Evolutionary conservation across 2,797 vertebrate species (phyloP).

Genomic region (Chelonia mydas): DNA sequence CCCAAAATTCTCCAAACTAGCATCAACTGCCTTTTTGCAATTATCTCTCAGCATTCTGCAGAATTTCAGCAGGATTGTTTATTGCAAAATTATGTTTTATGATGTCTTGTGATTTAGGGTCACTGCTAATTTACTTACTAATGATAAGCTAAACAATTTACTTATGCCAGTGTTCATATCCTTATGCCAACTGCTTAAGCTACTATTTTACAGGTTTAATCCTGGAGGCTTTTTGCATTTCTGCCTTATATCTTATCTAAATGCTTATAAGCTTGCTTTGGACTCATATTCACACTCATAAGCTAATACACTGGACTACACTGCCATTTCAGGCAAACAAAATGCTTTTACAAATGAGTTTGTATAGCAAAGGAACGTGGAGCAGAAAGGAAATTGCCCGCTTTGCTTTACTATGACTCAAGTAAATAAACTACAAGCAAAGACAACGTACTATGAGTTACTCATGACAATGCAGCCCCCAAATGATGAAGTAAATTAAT

Average conservation of each 20-base stretch:
- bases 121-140: background rate
- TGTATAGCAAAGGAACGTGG: slow-evolving; percentile 28
- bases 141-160: background rate
- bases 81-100: background rate
- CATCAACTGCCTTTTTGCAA: background rate
- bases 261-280: background rate
- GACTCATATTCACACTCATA: background rate
- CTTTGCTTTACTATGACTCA: slow-evolving; percentile 28
- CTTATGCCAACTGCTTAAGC: background rate
- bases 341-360: slow-evolving; percentile 59
- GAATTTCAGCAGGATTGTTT: background rate
- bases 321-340: slow-evolving; percentile 59
- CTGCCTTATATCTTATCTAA: background rate
- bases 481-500: slow-evolving; percentile 52
- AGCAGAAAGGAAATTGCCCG: slow-evolving; percentile 47
- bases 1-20: background rate
- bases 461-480: background rate
- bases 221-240: background rate
- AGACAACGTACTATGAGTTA: background rate
- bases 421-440: slow-evolving; percentile 14
- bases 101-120: background rate
- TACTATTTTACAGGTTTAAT: background rate
- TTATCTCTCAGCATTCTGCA: background rate
- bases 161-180: background rate
- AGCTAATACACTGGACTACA: background rate